Conservation (phyloP, 1,140 invertebrate species). For the Drosophila setifemur region DNA sequence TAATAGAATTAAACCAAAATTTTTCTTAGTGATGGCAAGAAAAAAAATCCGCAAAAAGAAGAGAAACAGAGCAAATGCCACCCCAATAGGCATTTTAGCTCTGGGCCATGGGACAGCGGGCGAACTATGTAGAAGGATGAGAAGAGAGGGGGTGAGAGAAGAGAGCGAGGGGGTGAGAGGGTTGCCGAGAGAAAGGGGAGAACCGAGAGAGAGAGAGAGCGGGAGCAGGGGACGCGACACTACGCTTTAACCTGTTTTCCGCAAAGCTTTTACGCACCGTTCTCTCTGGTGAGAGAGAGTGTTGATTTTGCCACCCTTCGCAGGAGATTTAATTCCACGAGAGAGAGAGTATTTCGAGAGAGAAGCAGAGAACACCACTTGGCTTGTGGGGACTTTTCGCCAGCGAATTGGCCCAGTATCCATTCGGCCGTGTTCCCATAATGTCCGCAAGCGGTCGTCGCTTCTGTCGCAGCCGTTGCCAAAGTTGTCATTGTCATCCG, state of each 20-base stretch:
- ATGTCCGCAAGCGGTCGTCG: constrained; percentile 81
- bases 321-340: constrained; percentile 22
- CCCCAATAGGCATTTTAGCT: constrained; percentile 73
- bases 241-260: constrained; percentile 78
- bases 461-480: constrained; percentile 71
- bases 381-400: constrained; percentile 52
- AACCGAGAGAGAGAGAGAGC: constrained; percentile 6
- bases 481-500: constrained; percentile 77
- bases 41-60: background rate
- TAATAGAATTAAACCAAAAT: background rate
- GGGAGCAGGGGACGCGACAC: constrained; percentile 37
- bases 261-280: constrained; percentile 72
- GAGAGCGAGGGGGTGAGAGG: background rate
- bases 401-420: constrained; percentile 78
- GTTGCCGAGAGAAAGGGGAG: background rate
- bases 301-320: constrained; percentile 63
- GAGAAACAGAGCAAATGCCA: constrained; percentile 57
- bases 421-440: constrained; percentile 82
- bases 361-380: background rate
- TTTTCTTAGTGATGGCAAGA: background rate
- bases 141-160: background rate
- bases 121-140: constrained; percentile 23
- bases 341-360: constrained; percentile 12
- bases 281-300: background rate
- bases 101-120: constrained; percentile 65